A percentile compares a stretch with the other conserved stretches of the same genome.
Evolutionary conservation across 2,797 vertebrate species (phyloP).

Genomic region (Pseudochirops corinnae): DNA sequence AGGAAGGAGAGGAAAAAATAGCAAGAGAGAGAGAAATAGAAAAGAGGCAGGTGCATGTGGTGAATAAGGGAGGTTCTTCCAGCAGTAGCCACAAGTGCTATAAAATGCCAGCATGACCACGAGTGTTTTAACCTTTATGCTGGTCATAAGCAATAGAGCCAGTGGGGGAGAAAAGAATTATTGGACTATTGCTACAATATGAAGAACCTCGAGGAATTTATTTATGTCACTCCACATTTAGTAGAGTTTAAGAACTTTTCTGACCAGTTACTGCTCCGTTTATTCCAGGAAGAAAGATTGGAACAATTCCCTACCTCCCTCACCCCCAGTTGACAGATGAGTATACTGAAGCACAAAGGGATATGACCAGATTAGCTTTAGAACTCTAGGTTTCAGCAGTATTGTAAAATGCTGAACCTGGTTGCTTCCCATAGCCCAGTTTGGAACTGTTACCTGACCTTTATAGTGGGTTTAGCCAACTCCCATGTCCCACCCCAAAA

Average conservation of each 20-base stretch:
- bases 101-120: not conserved
- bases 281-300: not conserved
- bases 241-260: not conserved
- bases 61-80: rapidly evolving
- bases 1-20: not conserved
- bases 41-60: not conserved
- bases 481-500: slow-evolving; percentile 6
- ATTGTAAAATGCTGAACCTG: too few relatives aligned
- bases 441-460: slow-evolving; percentile 29
- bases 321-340: not conserved
- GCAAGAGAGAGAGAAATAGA: not conserved
- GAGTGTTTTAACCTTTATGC: not conserved
- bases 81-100: not conserved
- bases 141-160: not conserved
- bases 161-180: not conserved
- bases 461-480: slow-evolving; percentile 48
- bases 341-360: not conserved
- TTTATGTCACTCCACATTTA: not conserved
- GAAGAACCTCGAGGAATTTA: not conserved
- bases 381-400: not conserved
- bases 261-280: not conserved
- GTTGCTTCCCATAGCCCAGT: not conserved
- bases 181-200: not conserved
- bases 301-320: not conserved
- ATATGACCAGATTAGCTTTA: not conserved